A percentile compares a stretch with the other conserved stretches of the same genome.
phyloP scores from a whole-genome alignment of 2,113 vertebrate species.

The Pagrus major region DNA sequence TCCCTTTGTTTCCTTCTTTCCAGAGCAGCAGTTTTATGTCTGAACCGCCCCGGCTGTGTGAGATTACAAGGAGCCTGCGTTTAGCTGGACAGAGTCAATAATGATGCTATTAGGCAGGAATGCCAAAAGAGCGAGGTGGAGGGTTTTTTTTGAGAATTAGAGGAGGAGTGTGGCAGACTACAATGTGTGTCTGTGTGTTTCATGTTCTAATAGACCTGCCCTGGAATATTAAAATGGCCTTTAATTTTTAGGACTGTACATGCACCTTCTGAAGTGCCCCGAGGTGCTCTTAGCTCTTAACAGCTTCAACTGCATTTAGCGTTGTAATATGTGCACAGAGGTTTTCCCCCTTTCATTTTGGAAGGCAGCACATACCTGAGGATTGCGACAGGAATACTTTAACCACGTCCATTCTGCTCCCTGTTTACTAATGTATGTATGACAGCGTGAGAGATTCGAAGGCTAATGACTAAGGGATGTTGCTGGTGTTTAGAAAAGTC shows the following conservation, averaged over 20 bases:
- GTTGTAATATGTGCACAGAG: slow-evolving; percentile 55
- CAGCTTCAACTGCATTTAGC: slow-evolving; percentile 44
- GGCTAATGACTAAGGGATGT: neutral
- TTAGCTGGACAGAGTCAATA: slow-evolving; percentile 80
- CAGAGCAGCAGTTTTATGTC: slow-evolving; percentile 59
- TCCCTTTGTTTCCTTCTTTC: slow-evolving; percentile 63
- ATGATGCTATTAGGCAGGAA: slow-evolving; percentile 86
- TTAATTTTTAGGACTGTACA: slow-evolving; percentile 70
- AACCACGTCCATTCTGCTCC: neutral
- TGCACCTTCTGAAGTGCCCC: slow-evolving; percentile 30
- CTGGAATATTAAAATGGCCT: slow-evolving; percentile 72
- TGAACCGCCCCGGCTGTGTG: slow-evolving; percentile 58
- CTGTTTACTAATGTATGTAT: slow-evolving; percentile 5
- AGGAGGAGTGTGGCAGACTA: slow-evolving; percentile 62
- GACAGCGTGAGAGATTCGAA: neutral
- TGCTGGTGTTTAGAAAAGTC: neutral
- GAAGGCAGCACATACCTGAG: slow-evolving; percentile 48
- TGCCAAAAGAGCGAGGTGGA: slow-evolving; percentile 75
- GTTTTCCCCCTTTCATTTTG: slow-evolving; percentile 60
- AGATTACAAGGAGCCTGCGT: slow-evolving; percentile 83
- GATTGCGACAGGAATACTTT: slow-evolving; percentile 10
- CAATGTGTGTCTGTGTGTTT: slow-evolving; percentile 66
- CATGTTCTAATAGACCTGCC: slow-evolving; percentile 62
- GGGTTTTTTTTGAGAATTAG: slow-evolving; percentile 54
- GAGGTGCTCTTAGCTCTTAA: slow-evolving; percentile 29